These are phyloP conservation scores for Abrostola triplasia DNA, from an alignment of 2,888 invertebrate species.

Conservation along the genomic window DNA sequence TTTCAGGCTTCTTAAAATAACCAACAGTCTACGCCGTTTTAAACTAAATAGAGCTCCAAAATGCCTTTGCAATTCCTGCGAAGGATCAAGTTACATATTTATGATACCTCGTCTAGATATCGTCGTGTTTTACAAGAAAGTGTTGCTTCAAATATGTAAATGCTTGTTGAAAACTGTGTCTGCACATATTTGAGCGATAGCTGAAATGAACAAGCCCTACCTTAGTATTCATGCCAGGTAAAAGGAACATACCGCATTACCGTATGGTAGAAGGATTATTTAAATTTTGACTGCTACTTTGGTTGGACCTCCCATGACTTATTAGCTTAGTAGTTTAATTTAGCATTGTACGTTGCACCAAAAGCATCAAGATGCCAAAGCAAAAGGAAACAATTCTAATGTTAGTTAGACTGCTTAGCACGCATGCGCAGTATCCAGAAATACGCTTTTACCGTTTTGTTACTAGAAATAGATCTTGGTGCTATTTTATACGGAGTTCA, in stretches of 20 bases:
- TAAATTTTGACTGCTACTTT: too few relatives aligned
- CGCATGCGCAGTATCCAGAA: too few relatives aligned
- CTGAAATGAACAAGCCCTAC: conserved; percentile 3
- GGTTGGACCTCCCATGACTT: too few relatives aligned
- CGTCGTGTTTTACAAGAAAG: conserved; percentile 19
- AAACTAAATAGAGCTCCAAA: not conserved
- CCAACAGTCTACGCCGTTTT: conserved; percentile 5
- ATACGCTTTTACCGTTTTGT: too few relatives aligned
- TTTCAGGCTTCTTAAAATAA: not conserved
- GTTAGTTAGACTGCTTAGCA: too few relatives aligned
- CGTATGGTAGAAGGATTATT: too few relatives aligned
- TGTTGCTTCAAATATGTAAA: conserved; percentile 35
- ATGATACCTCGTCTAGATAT: conserved; percentile 24
- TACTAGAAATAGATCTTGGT: too few relatives aligned
- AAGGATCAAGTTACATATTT: conserved; percentile 9
- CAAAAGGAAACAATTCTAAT: too few relatives aligned
- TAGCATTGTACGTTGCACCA: too few relatives aligned
- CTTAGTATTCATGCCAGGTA: not conserved
- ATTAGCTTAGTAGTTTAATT: too few relatives aligned
- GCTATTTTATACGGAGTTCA: too few relatives aligned
- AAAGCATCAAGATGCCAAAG: too few relatives aligned
- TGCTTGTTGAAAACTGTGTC: conserved; percentile 12
- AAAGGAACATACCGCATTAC: not conserved
- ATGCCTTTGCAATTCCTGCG: not conserved
- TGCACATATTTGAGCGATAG: conserved; percentile 25